A percentile compares a stretch with the other conserved stretches of the same genome.
Evolutionary conservation across 2,113 vertebrate genomes (phyloP).

Genomic region (Ginglymostoma cirratum): DNA sequence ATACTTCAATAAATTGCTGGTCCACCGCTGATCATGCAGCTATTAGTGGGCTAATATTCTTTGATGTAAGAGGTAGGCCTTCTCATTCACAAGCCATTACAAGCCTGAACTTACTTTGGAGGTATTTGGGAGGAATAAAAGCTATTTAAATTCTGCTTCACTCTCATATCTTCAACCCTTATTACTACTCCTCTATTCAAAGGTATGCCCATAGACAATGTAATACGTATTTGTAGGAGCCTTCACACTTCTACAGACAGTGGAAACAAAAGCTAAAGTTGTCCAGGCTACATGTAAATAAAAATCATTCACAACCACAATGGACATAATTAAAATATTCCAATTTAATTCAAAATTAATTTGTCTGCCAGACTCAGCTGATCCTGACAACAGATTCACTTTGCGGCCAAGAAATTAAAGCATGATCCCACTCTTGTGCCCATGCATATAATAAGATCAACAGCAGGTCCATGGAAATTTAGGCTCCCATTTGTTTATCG

Average conservation of each 20-base stretch:
- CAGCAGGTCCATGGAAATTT: neutral
- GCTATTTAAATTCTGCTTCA: neutral
- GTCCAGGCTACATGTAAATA: neutral
- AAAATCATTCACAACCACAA: neutral
- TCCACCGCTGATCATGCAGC: neutral
- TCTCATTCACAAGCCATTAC: neutral
- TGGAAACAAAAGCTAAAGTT: neutral
- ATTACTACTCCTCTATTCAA: neutral
- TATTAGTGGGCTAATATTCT: neutral
- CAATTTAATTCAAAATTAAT: neutral
- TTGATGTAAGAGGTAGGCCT: neutral
- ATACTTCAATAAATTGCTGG: neutral
- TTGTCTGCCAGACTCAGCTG: neutral
- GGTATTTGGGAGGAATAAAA: neutral
- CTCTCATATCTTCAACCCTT: neutral
- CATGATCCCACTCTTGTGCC: neutral
- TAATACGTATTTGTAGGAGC: neutral
- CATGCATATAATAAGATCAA: neutral
- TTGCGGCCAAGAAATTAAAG: neutral
- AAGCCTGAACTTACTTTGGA: neutral
- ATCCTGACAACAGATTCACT: neutral
- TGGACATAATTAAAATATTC: neutral
- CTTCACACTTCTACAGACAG: neutral
- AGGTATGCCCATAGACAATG: neutral
- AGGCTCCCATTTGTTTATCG: neutral